A percentile compares a stretch with the other conserved stretches of the same genome.
Evolutionary conservation across 2,113 vertebrate genomes (phyloP).

Genomic region (Furnarius figulus): DNA sequence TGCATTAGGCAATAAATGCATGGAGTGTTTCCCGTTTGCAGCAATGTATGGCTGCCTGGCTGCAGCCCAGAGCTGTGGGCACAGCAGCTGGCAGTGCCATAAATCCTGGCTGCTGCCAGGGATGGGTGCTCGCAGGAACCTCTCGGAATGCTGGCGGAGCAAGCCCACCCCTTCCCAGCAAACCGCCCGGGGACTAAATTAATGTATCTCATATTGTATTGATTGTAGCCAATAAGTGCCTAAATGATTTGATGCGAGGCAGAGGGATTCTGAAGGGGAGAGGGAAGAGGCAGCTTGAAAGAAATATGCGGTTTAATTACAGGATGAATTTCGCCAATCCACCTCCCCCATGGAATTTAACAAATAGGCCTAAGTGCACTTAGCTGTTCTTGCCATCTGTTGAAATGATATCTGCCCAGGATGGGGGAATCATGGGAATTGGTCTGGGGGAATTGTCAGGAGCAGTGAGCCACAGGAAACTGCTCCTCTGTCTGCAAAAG

Average conservation of each 20-base stretch:
- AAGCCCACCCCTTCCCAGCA: slow-evolving; percentile 69
- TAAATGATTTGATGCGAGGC: slow-evolving; percentile 76
- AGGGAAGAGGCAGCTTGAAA: slow-evolving; percentile 65
- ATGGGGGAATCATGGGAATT: slow-evolving; percentile 69
- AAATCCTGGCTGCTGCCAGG: not conserved
- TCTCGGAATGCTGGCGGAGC: slow-evolving; percentile 55
- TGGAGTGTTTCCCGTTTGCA: slow-evolving; percentile 27
- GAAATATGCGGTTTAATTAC: slow-evolving; percentile 82
- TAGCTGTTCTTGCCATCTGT: slow-evolving; percentile 78
- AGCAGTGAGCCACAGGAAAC: slow-evolving; percentile 62
- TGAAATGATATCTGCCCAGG: slow-evolving; percentile 75
- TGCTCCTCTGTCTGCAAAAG: slow-evolving; percentile 37
- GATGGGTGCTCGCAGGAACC: not conserved
- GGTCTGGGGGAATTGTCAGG: slow-evolving; percentile 54
- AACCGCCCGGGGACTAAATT: slow-evolving; percentile 73
- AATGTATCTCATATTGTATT: slow-evolving; percentile 80
- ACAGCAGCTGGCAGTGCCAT: not conserved
- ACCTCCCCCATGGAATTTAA: slow-evolving; percentile 76
- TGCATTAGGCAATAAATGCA: slow-evolving; percentile 64
- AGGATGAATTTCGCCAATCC: slow-evolving; percentile 75
- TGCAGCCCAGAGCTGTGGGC: slow-evolving; percentile 50
- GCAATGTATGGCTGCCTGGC: slow-evolving; percentile 54
- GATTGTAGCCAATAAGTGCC: slow-evolving; percentile 83
- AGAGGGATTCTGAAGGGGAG: slow-evolving; percentile 66
- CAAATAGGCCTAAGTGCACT: slow-evolving; percentile 82